Base-by-base conservation (phyloP, 2,888 invertebrate species). In the Drosophila mulleri region DNA sequence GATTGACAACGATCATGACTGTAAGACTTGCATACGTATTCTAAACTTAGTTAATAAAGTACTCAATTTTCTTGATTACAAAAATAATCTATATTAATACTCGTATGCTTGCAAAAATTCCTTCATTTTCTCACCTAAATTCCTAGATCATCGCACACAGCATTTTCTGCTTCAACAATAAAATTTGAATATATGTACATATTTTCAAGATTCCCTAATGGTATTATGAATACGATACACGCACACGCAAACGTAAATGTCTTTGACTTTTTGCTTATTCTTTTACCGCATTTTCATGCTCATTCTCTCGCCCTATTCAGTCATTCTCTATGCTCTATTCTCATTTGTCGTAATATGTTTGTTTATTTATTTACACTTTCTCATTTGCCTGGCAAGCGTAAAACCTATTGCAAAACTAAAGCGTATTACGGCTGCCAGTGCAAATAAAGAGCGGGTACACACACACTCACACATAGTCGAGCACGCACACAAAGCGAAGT, bases 351-450 rank as follows among this genome's bases (percentile, higher is more conserved):
- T 67, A 64, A 77, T 64, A 66, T 71, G 61, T 73, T 72, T 80
- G 87, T 73, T 70, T 81, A 75, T 78, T 84, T 84, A 81, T 83
- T 83, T 84, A 69, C 71, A 80, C 83, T 82, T 79, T 75, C 72
- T 66, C 73, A 62, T 74, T 77, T 78, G 78, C 52, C 50, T 61
- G 75, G 35, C 68, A 53, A 47, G 26, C 73, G 47, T 41, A 48
- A 65, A 63, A 71, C 37, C 56, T 57, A 69, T 72, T 70, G 80
- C 76, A 67, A 73, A 80, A 76, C 78, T 77, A 61, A 75, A 80
- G 77, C 73, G 70, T 83, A 83, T 83, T 80, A 80, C 82, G 63
- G 63, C 23, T 67, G 71, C 26, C 47, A 58, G 58, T 74, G 67
- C 50, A 80, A 66, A 72, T 52, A 62, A 37, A 32, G 20, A 45